These are phyloP conservation scores for Drosophila leontia DNA, from an alignment of 1,140 invertebrate genomes.

Conservation along the genomic window DNA sequence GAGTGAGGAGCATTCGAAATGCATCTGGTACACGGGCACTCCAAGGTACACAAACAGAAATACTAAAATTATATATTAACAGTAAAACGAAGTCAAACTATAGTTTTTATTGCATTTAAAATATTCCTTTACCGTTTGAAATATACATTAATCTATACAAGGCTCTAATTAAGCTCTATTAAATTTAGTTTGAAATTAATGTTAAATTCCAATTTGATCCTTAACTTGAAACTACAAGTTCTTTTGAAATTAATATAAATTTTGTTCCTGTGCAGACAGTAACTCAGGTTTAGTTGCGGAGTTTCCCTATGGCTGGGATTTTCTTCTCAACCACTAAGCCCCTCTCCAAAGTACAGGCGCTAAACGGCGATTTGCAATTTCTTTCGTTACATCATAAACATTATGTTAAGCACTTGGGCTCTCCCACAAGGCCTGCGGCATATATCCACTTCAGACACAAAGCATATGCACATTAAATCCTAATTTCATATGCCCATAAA, in stretches of 20 bases:
- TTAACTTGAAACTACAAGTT: too few relatives aligned
- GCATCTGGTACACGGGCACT: conserved; percentile 4
- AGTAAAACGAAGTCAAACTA: neutral
- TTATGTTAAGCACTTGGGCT: conserved; percentile 64
- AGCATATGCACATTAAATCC: conserved; percentile 82
- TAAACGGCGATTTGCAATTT: conserved; percentile 67
- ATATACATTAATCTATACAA: neutral
- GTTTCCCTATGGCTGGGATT: conserved; percentile 5
- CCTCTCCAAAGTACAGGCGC: conserved; percentile 17
- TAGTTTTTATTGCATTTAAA: neutral
- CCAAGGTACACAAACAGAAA: conserved; percentile 6
- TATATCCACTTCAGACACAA: conserved; percentile 71
- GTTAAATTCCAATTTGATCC: too few relatives aligned
- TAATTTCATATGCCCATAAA: conserved; percentile 82
- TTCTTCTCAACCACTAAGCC: conserved; percentile 4
- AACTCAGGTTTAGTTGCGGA: too few relatives aligned
- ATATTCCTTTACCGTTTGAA: neutral
- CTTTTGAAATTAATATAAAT: neutral
- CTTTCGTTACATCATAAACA: conserved; percentile 70
- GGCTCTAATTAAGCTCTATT: too few relatives aligned
- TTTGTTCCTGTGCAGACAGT: neutral
- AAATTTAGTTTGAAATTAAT: too few relatives aligned
- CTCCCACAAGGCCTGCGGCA: conserved; percentile 39
- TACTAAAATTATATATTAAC: neutral
- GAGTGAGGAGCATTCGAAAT: conserved; percentile 22